phyloP scores from a whole-genome alignment of 2,797 vertebrate genomes.

The Moxostoma hubbsi region DNA sequence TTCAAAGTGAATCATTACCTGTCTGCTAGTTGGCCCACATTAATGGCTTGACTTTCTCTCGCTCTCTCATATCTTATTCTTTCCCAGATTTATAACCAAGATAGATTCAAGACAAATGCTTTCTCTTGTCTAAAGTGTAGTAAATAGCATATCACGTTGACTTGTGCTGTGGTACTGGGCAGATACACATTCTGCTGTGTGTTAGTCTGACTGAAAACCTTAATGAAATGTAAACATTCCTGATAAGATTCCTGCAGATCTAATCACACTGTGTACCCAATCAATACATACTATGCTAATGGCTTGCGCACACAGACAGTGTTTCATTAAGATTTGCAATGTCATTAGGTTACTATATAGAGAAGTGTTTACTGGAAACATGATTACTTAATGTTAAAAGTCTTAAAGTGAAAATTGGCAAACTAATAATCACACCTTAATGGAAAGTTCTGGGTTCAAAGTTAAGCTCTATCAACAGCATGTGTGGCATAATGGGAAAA shows the following conservation, averaged over 20 bases:
- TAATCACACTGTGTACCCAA: slow-evolving; percentile 46
- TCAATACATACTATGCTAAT: slow-evolving; percentile 55
- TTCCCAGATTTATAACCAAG: slow-evolving; percentile 20
- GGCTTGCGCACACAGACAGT: slow-evolving; percentile 39
- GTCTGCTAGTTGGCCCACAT: slow-evolving; percentile 32
- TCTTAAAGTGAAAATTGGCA: slow-evolving; percentile 15
- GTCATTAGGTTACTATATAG: slow-evolving; percentile 32
- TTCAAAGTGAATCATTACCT: slow-evolving; percentile 71
- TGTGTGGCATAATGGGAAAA: background rate
- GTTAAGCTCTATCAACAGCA: background rate
- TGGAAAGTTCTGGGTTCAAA: background rate
- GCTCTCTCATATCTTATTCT: slow-evolving; percentile 5
- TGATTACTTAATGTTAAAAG: slow-evolving; percentile 42
- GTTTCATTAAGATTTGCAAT: slow-evolving; percentile 49
- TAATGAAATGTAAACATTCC: slow-evolving; percentile 55
- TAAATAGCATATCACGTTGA: slow-evolving; percentile 2
- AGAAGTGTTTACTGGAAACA: slow-evolving; percentile 38
- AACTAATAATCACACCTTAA: slow-evolving; percentile 19
- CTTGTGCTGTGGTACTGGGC: background rate
- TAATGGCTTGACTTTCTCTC: slow-evolving; percentile 28
- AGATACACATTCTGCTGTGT: slow-evolving; percentile 35
- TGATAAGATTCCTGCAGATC: slow-evolving; percentile 49
- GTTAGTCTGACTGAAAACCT: slow-evolving; percentile 30
- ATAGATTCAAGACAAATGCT: slow-evolving; percentile 9
- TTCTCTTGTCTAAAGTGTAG: slow-evolving; percentile 14